Conservation (phyloP, 2,888 invertebrate species). For the Plutella xylostella region DNA sequence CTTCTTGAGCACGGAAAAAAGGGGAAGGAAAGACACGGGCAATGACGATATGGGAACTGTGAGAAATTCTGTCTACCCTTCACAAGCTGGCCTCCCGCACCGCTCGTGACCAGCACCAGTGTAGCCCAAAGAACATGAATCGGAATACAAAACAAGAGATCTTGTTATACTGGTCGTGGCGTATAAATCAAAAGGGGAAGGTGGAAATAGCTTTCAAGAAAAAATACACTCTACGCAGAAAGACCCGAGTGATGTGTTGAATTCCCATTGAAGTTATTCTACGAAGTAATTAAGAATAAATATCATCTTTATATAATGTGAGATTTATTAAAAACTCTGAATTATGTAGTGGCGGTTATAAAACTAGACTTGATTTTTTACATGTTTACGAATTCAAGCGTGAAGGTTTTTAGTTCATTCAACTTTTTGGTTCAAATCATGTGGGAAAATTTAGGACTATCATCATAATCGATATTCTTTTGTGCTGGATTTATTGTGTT, state of each 20-base stretch:
- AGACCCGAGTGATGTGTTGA: conserved; percentile 32
- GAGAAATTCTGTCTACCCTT: conserved; percentile 32
- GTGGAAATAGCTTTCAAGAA: conserved; percentile 25
- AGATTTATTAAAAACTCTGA: neutral
- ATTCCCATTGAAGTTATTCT: conserved; percentile 28
- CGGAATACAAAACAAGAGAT: conserved; percentile 24
- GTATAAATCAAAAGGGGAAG: conserved; percentile 32
- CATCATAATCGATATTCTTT: neutral
- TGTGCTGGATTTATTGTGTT: neutral
- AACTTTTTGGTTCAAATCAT: conserved; percentile 3
- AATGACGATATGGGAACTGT: conserved; percentile 38
- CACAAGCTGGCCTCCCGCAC: conserved; percentile 30
- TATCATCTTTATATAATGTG: no score
- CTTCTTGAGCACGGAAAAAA: conserved; percentile 57
- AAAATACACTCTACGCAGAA: conserved; percentile 21
- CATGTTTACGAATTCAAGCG: conserved; percentile 1
- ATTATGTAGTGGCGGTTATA: neutral
- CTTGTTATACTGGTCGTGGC: conserved; percentile 23
- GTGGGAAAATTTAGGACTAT: neutral
- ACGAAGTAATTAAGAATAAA: neutral
- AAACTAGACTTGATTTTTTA: conserved; percentile 1
- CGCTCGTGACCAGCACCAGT: conserved; percentile 18
- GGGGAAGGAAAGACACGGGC: conserved; percentile 45
- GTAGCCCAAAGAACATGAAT: conserved; percentile 17
- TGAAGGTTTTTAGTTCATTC: conserved; percentile 7